These are phyloP conservation scores for Beris chalybata DNA, from an alignment of 2,888 invertebrate species.

Conservation along the genomic window DNA sequence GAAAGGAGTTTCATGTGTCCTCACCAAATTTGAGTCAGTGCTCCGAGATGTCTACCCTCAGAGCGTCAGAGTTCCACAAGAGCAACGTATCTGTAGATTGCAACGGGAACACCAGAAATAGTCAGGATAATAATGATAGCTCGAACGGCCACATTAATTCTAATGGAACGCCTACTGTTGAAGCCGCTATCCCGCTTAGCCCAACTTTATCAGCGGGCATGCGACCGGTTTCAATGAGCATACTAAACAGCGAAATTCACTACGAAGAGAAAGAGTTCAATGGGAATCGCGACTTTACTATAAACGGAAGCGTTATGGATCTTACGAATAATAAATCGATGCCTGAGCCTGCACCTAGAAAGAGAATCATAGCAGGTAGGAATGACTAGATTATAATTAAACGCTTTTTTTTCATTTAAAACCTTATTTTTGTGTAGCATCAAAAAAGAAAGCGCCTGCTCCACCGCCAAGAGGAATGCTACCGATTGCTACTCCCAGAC, in stretches of 20 bases:
- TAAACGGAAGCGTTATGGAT: conserved; percentile 40
- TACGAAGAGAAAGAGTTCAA: conserved; percentile 32
- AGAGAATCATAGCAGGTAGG: conserved; percentile 43
- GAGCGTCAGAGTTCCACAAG: conserved; percentile 39
- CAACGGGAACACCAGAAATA: conserved; percentile 48
- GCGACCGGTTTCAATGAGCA: conserved; percentile 39
- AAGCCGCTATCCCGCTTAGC: not conserved
- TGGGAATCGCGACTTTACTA: conserved; percentile 33
- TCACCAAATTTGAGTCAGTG: conserved; percentile 49
- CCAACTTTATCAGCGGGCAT: conserved; percentile 25
- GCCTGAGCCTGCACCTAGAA: conserved; percentile 54
- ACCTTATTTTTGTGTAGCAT: conserved; percentile 5
- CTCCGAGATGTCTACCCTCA: conserved; percentile 34
- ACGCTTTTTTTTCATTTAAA: not conserved
- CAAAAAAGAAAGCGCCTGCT: conserved; percentile 51
- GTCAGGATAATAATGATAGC: conserved; percentile 39
- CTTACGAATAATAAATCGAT: conserved; percentile 27
- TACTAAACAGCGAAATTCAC: conserved; percentile 36
- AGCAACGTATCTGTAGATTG: conserved; percentile 46
- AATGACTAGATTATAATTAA: not conserved
- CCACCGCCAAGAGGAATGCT: conserved; percentile 47
- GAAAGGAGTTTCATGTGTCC: conserved; percentile 52
- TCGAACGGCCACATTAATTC: conserved; percentile 28
- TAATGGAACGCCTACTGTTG: conserved; percentile 22
- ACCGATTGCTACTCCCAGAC: conserved; percentile 45